Evolutionary conservation across 2,797 vertebrate species (phyloP).

Genomic region (Alauda arvensis): DNA sequence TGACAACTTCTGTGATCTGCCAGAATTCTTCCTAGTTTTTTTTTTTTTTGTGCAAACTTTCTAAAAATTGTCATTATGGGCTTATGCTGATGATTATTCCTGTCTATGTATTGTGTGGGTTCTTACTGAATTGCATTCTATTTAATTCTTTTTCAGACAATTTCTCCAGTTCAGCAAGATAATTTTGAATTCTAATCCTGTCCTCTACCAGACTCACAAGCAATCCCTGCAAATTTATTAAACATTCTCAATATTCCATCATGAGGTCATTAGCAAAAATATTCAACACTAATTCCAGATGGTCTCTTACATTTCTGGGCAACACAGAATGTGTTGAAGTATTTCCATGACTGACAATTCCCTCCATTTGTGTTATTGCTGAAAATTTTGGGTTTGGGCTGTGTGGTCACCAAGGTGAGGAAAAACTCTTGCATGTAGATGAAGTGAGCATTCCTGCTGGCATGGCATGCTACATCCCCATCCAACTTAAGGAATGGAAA

Average conservation of each 20-base stretch:
- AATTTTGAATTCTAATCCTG: constrained; percentile 51
- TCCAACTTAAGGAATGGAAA: not conserved
- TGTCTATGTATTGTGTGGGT: not conserved
- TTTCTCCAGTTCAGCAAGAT: constrained; percentile 6
- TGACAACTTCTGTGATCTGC: constrained; percentile 1
- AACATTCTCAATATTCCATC: constrained; percentile 47
- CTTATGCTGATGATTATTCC: constrained; percentile 7
- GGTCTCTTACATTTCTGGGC: constrained; percentile 65
- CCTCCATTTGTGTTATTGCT: constrained; percentile 14
- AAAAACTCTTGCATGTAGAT: constrained; percentile 51
- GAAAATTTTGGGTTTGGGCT: constrained; percentile 33
- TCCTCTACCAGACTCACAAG: constrained; percentile 33
- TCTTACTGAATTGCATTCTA: not conserved
- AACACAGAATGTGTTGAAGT: constrained; percentile 47
- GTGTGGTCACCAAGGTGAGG: constrained; percentile 31
- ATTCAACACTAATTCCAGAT: constrained; percentile 63
- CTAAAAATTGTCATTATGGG: not conserved
- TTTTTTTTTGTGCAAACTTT: not conserved
- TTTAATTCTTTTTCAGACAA: not conserved
- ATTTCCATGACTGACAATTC: constrained; percentile 51
- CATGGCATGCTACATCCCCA: not conserved
- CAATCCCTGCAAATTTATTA: constrained; percentile 49
- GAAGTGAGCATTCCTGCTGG: constrained; percentile 58
- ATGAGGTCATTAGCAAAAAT: constrained; percentile 57
- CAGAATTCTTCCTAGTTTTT: not conserved